Evolutionary conservation across 2,113 vertebrate genomes (phyloP).

Genomic region (Phylloscopus whistleri): DNA sequence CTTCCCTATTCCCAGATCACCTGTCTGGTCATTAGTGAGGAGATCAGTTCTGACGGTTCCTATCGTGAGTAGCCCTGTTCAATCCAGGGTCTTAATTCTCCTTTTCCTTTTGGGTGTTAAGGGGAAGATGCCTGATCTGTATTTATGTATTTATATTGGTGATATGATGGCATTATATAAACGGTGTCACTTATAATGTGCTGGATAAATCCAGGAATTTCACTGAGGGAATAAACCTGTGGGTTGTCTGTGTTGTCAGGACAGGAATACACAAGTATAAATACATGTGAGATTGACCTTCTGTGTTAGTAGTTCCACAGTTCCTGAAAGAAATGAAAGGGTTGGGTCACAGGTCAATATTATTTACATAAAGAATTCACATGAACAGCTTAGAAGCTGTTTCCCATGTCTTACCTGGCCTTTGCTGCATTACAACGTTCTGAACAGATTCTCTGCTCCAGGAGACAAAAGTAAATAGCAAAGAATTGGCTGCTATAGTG

Average conservation of each 20-base stretch:
- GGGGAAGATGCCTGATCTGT: neutral
- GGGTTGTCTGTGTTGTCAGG: neutral
- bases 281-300: neutral
- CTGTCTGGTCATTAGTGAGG: conserved; percentile 91
- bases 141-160: neutral
- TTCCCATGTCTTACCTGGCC: fast-evolving
- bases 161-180: too few relatives aligned
- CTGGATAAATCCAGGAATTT: neutral
- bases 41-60: conserved; percentile 76
- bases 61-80: conserved; percentile 81
- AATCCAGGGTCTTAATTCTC: neutral
- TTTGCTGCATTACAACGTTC: neutral
- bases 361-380: neutral
- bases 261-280: neutral
- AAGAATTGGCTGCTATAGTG: neutral
- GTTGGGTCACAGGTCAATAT: neutral
- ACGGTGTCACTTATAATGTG: neutral
- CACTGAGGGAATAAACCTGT: neutral
- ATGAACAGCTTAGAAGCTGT: neutral
- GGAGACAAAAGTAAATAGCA: neutral
- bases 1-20: conserved; percentile 93
- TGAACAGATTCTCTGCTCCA: neutral
- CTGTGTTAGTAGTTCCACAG: neutral
- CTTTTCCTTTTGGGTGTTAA: neutral
- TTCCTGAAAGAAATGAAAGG: neutral